phyloP scores from a whole-genome alignment of 2,888 invertebrate species.

The Rhingia campestris region DNA sequence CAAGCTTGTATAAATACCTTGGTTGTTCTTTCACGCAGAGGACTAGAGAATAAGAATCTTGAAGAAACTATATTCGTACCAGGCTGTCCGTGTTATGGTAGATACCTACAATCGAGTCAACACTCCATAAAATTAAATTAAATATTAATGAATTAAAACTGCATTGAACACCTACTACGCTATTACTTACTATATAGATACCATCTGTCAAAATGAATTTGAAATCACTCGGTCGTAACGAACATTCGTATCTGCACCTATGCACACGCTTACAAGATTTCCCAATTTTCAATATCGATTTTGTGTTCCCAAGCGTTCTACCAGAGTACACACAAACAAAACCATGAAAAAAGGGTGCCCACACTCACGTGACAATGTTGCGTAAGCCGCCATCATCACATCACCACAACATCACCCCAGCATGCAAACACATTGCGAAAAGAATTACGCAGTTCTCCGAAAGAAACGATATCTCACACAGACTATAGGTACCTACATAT shows the following conservation, averaged over 20 bases:
- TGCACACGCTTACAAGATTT: background rate
- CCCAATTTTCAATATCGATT: conserved; percentile 11
- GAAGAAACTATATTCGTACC: too few species aligned
- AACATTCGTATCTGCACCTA: background rate
- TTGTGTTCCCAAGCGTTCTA: conserved; percentile 1
- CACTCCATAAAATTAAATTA: too few species aligned
- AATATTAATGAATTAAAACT: too few species aligned
- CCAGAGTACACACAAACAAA: conserved; percentile 6
- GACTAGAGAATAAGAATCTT: too few species aligned
- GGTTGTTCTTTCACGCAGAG: too few species aligned
- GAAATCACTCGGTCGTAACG: background rate
- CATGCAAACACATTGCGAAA: conserved; percentile 11
- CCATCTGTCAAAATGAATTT: background rate
- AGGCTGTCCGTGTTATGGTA: too few species aligned
- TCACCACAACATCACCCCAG: conserved; percentile 10
- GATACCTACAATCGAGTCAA: too few species aligned
- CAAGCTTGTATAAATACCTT: too few species aligned
- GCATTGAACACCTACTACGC: too few species aligned
- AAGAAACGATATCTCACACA: conserved; percentile 31
- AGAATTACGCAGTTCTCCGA: conserved; percentile 35
- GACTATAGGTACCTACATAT: background rate
- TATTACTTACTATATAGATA: too few species aligned
- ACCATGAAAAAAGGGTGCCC: background rate
- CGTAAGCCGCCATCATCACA: conserved; percentile 16
- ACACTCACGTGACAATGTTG: conserved; percentile 37